These are phyloP conservation scores for Sylvilagus floridanus DNA, from an alignment of 2,797 vertebrate genomes.

Conservation along the genomic window DNA sequence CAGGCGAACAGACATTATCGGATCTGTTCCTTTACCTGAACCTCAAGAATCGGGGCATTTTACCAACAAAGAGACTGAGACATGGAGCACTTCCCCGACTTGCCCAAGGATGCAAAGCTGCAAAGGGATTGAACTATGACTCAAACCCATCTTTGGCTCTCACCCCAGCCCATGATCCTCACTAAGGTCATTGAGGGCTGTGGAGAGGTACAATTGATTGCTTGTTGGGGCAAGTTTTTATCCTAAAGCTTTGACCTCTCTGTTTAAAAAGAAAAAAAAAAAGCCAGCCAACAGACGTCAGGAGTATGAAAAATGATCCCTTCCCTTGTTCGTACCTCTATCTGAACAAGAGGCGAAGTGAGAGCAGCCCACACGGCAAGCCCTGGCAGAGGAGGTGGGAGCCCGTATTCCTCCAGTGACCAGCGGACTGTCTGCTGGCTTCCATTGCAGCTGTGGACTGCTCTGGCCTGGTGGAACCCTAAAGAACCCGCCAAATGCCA, in stretches of 20 bases:
- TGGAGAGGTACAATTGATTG: neutral
- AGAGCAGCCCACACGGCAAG: neutral
- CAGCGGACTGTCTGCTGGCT: neutral
- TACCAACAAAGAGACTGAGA: neutral
- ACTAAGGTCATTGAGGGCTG: neutral
- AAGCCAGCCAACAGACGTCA: neutral
- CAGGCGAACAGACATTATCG: neutral
- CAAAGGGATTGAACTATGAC: neutral
- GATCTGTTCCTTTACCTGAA: neutral
- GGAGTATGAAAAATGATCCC: neutral
- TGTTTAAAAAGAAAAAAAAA: neutral
- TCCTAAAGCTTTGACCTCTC: conserved; percentile 21
- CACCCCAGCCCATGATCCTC: conserved; percentile 40
- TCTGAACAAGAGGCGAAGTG: neutral
- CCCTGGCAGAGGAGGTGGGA: neutral
- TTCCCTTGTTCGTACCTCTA: neutral
- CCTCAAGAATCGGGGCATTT: neutral
- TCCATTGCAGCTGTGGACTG: neutral
- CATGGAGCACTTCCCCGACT: neutral
- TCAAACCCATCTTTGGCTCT: conserved; percentile 17
- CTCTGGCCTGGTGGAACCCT: neutral
- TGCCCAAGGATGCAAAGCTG: neutral
- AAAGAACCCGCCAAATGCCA: neutral
- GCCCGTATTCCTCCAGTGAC: neutral
- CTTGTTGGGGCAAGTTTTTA: conserved; percentile 7